phyloP scores from a whole-genome alignment of 2,888 invertebrate genomes.

The Apamea sordens region DNA sequence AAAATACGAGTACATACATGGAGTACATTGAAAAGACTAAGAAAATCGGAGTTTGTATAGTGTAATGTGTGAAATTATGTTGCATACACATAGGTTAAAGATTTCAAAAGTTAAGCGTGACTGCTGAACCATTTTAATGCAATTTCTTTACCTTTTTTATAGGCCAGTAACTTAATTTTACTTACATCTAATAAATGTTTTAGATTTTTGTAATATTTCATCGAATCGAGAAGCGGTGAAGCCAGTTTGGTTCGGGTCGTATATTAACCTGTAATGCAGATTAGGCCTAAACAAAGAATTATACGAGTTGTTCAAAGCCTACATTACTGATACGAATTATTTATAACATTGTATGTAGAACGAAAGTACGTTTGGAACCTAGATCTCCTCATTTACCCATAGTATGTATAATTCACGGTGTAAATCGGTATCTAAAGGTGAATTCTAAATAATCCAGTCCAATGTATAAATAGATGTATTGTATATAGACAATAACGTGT shows the following conservation, averaged over 20 bases:
- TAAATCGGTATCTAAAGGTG: conserved; percentile 62
- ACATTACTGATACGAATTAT: conserved; percentile 64
- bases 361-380: conserved; percentile 50
- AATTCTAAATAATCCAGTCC: conserved; percentile 74
- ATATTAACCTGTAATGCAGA: conserved; percentile 25
- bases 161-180: conserved; percentile 69
- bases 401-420: conserved; percentile 49
- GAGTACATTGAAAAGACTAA: conserved; percentile 52
- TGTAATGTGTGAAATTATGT: conserved; percentile 49
- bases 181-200: conserved; percentile 32
- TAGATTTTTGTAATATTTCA: conserved; percentile 40
- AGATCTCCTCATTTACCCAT: conserved; percentile 64
- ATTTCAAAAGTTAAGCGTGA: conserved; percentile 43
- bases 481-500: conserved; percentile 86
- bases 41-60: conserved; percentile 41
- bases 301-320: conserved; percentile 43
- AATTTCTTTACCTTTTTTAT: conserved; percentile 38
- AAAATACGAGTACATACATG: conserved; percentile 32
- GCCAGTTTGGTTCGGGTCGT: conserved; percentile 24
- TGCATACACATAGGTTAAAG: conserved; percentile 57
- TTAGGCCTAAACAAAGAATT: conserved; percentile 28
- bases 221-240: conserved; percentile 10
- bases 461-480: conserved; percentile 80
- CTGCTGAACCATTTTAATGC: conserved; percentile 34
- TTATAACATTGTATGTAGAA: conserved; percentile 56